These are phyloP conservation scores for Pristionchus entomophagus DNA, from an alignment of 2,888 invertebrate species.

Conservation along the genomic window DNA sequence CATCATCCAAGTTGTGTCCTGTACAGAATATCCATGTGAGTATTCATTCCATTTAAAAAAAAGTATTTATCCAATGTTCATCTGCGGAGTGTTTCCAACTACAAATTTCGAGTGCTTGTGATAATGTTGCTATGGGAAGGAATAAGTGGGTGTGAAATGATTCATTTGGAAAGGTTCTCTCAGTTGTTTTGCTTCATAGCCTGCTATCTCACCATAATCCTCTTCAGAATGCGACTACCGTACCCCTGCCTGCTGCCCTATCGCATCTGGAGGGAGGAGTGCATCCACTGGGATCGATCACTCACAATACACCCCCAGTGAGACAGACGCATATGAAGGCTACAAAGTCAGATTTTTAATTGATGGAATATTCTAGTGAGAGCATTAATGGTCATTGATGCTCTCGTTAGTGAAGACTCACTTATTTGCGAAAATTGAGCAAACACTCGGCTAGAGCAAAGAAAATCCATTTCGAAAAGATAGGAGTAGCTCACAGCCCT, in stretches of 20 bases:
- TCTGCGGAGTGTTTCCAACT: not conserved
- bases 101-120: not conserved
- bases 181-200: not conserved
- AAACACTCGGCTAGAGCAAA: no score
- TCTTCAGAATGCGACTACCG: not conserved
- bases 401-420: no score
- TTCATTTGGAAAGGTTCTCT: not conserved
- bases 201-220: not conserved
- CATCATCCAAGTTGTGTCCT: conserved; percentile 76
- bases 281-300: not conserved
- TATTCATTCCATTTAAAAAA: not conserved
- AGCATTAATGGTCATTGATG: no score
- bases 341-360: not conserved
- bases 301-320: not conserved
- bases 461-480: no score
- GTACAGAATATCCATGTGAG: conserved; percentile 79
- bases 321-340: not conserved
- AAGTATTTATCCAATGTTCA: conserved; percentile 50
- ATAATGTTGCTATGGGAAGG: conserved; percentile 51
- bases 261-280: conserved; percentile 19
- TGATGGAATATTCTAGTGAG: no score
- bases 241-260: not conserved
- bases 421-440: no score
- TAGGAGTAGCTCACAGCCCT: no score
- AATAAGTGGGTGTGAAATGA: conserved; percentile 57